phyloP scores from a whole-genome alignment of 2,113 vertebrate species.

The Rhineura floridana region DNA sequence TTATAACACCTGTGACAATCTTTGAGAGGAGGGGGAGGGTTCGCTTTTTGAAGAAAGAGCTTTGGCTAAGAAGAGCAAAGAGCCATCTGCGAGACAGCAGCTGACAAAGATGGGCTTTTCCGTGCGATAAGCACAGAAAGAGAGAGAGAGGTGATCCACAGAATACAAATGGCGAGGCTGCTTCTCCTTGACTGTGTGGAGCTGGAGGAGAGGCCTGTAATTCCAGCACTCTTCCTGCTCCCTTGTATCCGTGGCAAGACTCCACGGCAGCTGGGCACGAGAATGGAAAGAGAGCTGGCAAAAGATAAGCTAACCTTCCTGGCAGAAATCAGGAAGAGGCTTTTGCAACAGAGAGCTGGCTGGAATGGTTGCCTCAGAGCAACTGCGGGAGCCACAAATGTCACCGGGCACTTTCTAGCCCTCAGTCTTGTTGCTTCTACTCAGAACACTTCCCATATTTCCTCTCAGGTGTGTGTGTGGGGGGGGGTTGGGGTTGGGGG shows the following conservation, averaged over 20 bases:
- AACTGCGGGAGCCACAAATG: too few species aligned
- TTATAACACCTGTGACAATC: not conserved
- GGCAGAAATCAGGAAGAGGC: not conserved
- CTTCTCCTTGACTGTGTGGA: not conserved
- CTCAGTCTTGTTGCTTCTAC: too few species aligned
- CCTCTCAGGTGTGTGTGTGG: too few species aligned
- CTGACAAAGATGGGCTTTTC: slow-evolving; percentile 64
- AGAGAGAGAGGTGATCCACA: slow-evolving; percentile 53
- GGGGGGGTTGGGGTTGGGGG: too few species aligned
- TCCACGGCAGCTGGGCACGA: not conserved
- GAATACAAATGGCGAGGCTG: slow-evolving; percentile 52
- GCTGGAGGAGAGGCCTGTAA: not conserved
- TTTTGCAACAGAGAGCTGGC: not conserved
- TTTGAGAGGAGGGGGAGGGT: not conserved
- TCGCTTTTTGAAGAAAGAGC: not conserved
- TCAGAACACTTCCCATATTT: too few species aligned
- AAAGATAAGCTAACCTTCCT: not conserved
- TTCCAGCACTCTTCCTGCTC: not conserved
- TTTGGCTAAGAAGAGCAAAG: slow-evolving; percentile 53
- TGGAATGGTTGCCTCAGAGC: too few species aligned
- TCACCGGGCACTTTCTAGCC: too few species aligned
- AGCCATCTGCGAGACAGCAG: slow-evolving; percentile 5
- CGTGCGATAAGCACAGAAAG: slow-evolving; percentile 50
- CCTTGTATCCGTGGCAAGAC: slow-evolving; percentile 8
- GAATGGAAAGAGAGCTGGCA: not conserved